Evolutionary conservation across 2,113 vertebrate species (phyloP).

Genomic region (Trinectes maculatus): DNA sequence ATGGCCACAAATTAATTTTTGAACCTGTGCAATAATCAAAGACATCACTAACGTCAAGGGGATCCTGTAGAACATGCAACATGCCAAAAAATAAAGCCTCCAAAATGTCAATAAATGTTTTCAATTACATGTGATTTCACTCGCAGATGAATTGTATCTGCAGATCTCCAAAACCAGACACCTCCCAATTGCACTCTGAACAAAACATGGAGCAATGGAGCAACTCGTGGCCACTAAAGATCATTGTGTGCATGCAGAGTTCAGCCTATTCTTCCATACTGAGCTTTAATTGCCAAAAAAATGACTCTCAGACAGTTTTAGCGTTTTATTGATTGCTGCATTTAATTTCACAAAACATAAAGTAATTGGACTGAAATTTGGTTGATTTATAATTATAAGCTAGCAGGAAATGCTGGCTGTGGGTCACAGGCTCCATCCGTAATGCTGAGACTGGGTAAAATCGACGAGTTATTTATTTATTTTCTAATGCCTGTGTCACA

Average conservation of each 20-base stretch:
- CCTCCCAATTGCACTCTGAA: neutral
- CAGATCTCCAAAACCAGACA: neutral
- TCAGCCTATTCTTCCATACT: neutral
- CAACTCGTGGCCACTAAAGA: neutral
- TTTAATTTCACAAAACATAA: neutral
- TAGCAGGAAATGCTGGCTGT: neutral
- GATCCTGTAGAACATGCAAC: neutral
- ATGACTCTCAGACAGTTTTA: neutral
- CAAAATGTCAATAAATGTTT: neutral
- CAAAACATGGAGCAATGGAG: neutral
- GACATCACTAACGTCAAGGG: neutral
- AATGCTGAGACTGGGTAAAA: neutral
- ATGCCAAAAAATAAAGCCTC: neutral
- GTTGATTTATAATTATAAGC: neutral
- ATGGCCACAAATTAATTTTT: no score
- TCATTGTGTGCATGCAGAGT: neutral
- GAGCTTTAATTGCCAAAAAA: neutral
- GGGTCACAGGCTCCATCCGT: neutral
- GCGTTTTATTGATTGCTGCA: neutral
- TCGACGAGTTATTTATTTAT: neutral
- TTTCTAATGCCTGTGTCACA: neutral
- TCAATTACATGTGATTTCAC: neutral
- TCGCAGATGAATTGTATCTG: neutral
- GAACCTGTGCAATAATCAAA: neutral
- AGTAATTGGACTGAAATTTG: neutral